Evolutionary conservation across 2,888 invertebrate species (phyloP), one percentile per base, ranked within the genome.

Genomic region (Fabriciana adippe): DNA sequence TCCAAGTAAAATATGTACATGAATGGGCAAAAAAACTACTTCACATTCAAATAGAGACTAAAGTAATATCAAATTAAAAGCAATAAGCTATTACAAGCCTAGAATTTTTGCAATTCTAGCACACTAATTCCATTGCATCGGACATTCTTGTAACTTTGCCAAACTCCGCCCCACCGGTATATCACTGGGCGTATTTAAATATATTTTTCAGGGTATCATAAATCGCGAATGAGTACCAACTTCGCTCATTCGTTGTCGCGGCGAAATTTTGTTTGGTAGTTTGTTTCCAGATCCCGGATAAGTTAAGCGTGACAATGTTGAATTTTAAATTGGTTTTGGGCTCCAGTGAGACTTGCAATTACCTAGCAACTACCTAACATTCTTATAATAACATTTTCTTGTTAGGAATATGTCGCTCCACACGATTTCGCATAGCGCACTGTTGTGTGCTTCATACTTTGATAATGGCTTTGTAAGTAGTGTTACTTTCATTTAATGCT

Each of bases 161-260:
- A 81, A 79, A 68, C 74, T 72, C 77, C 76, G 70, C 78, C 76
- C 76, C 73, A 66, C 70, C 75, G 71, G 76, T 81, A 79, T 76
- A 79, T 80, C 79, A 81, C 75, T 74, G 75, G 75, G 75, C 78
- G 77, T 78, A 80, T 81, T 81, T 80, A 82, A 81, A 82, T 84
- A 82, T 78, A 81, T 80, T 80, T 80, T 81, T 81, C 79, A 79
- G 73, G 72, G 76, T 74, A 75, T 76, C 78, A 79, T 82, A 81
- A 82, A 83, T 84, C 78, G 79, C 74, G 78, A 78, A 80, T 79
- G 79, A 79, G 75, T 72, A 73, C 75, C 73, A 79, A 79, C 79
- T 78, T 79, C 78, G 79, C 79, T 80, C 78, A 72, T 77, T 75
- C 75, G 75, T 74, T 74, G 73, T 76, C 72, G 73, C 73, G 66